Evolutionary conservation across 2,888 invertebrate species (phyloP).

Genomic region (Aradus depressus): DNA sequence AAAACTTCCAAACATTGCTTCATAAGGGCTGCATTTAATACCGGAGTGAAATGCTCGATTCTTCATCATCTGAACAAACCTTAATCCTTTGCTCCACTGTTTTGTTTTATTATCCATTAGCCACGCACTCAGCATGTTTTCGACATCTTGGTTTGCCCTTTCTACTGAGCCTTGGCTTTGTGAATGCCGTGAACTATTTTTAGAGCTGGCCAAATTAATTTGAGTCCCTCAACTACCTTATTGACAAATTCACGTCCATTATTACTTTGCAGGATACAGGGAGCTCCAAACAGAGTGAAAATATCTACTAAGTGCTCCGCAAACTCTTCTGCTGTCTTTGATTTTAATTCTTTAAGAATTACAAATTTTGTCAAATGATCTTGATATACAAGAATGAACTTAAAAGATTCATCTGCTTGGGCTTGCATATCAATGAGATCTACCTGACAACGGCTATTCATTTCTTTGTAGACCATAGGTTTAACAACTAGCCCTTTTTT

Average conservation of each 20-base stretch:
- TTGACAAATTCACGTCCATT: too few species aligned
- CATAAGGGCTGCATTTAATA: constrained; percentile 34
- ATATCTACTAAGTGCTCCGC: too few species aligned
- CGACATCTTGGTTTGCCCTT: constrained; percentile 35
- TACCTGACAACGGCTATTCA: constrained; percentile 31
- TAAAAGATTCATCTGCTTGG: constrained; percentile 33
- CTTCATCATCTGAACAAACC: constrained; percentile 37
- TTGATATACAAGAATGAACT: constrained; percentile 35
- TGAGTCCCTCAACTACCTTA: too few species aligned
- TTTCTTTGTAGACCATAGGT: too few species aligned
- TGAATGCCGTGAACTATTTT: constrained; percentile 32
- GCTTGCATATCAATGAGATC: constrained; percentile 34
- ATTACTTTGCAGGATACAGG: too few species aligned
- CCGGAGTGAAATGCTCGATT: constrained; percentile 35
- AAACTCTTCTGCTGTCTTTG: too few species aligned
- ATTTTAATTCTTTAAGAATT: too few species aligned
- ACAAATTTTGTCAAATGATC: constrained; percentile 35
- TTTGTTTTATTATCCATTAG: constrained; percentile 34
- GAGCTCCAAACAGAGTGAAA: too few species aligned
- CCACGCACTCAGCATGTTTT: constrained; percentile 36
- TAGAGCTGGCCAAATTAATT: too few species aligned
- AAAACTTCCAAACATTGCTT: constrained; percentile 32
- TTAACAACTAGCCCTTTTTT: too few species aligned
- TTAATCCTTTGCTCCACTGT: constrained; percentile 37
- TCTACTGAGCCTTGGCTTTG: constrained; percentile 34